Base-by-base conservation (phyloP, 2,113 vertebrate genomes). In the Australoheros scitulus region DNA sequence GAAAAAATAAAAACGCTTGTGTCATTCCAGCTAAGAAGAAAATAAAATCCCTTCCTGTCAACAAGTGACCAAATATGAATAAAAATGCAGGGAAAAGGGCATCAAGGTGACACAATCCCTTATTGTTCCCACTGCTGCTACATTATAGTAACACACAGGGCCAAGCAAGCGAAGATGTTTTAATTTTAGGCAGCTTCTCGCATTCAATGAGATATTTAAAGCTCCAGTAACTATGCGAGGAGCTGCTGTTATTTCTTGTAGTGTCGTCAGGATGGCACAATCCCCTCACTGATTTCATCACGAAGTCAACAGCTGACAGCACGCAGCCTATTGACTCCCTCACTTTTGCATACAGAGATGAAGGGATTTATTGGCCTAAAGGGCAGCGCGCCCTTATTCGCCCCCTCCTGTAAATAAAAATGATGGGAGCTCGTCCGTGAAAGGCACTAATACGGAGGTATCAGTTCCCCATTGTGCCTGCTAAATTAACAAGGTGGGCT, bases 251-350 rank as follows among this genome's bases (percentile, higher is more conserved):
- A 75, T 93, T 89, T 89, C 89, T 61, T 4, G 34, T 63, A 6
- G 79, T 91, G 88, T 92, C 90, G 77, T 93, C 90, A 92, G 84
- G 76, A 34, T 55, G 76, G 77, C 76, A 57, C 41, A 55, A 8
- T 60, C 77, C 61, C 64, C 77, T 20, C 61, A 60, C 57, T 90
- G 88, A 88, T 93, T 92, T 86, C 87, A 90, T 92, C 91, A 91
- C 79, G 47, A 38, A 29, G 81, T 81, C 76, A 80, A 29, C 29
- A 24, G 83, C 78, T 74, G 58, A 58, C 22, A 83, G 61, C 78
- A 11, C 75, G 14, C 64, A n/a, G 18, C 38, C 47, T 7, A n/a
- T n/a, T 3, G 15, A 10, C 41, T 2, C 8, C 57, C 20, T 70
- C 80, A 78, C 70, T 83, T 92, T 57, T 80, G 76, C 86, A 80